phyloP scores from a whole-genome alignment of 2,113 vertebrate genomes.

The Amblyopsis rosae region DNA sequence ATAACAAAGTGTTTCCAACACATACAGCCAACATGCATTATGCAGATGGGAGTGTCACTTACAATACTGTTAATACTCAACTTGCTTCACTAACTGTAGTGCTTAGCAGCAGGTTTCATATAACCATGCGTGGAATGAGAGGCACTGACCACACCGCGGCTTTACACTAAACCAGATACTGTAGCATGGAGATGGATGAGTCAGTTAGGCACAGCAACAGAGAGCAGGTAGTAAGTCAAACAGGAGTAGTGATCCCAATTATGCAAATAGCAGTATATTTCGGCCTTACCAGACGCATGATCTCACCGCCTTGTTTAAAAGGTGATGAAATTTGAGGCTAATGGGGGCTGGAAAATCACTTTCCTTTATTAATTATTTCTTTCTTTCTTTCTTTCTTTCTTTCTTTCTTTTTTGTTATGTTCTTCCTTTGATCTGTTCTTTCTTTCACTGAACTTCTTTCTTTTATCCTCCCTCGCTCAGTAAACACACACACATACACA shows the following conservation, averaged over 20 bases:
- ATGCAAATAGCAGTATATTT: constrained; percentile 50
- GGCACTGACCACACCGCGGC: constrained; percentile 40
- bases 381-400: constrained; percentile 1
- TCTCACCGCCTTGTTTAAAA: constrained; percentile 44
- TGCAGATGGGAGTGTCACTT: constrained; percentile 18
- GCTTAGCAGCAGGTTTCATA: constrained; percentile 42
- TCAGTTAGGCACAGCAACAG: constrained; percentile 25
- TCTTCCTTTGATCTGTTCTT: background rate
- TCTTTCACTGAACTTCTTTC: background rate
- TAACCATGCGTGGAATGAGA: constrained; percentile 48
- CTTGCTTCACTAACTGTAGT: constrained; percentile 4
- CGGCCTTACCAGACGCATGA: constrained; percentile 49
- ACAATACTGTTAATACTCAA: constrained; percentile 8
- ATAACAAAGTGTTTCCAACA: constrained; percentile 12
- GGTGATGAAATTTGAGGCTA: constrained; percentile 36
- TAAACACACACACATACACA: constrained; percentile 11
- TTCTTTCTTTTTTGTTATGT: background rate
- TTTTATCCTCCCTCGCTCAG: background rate
- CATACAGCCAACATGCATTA: constrained; percentile 32
- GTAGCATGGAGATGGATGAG: constrained; percentile 21
- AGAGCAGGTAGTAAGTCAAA: constrained; percentile 42
- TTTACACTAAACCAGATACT: constrained; percentile 28
- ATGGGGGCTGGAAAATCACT: background rate
- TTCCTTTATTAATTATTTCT: background rate
- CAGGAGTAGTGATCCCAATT: constrained; percentile 42